Evolutionary conservation across 2,888 invertebrate genomes (phyloP), one percentile per base, ranked within the genome.

Genomic region (Siphlonurus alternatus): DNA sequence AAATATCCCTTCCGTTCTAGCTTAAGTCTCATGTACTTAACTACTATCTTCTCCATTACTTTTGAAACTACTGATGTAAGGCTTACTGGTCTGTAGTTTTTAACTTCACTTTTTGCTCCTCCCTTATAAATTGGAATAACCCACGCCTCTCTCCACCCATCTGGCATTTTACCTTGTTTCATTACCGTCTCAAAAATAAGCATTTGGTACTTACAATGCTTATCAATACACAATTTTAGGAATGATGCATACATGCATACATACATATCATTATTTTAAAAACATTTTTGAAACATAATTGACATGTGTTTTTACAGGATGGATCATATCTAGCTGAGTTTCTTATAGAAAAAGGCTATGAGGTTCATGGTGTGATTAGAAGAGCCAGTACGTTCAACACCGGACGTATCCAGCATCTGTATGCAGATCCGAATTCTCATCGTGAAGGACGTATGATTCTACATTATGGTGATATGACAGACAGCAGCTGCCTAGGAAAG

Each of bases 381-480:
- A 80, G 99, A 25, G 88, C 96, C 0, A 95, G 95, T 71, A 90
- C 93, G 0, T 99, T 99, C 75, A 99, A 99, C 76, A 99, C 99
- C 0, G 87, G 87, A 2, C 82, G 99, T 66, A 98, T 99, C 67
- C 89, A 95, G 72, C 99, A 99, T 77, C 78, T 99, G 63, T 98
- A 99, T 75, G 89, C 86, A 0, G 88, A 97, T 76, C 92, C 92
- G 0, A 83, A 87, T 53, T 85, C 89, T 23, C 98, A 98, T 76
- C 85, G 84, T n/a, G 88, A 88, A 24, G 93, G 89, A 0, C 81
- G 82, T 70, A 93, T 96, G 88, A 89, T 92, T 71, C 79, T 99
- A 5, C 99, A 99, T 76, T 99, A 99, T 76, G 99, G 99, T 18
- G 99, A 99, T 73, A 87, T 99, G 84, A 98, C 98, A 0, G 99